These are phyloP conservation scores for Neostethus bicornis DNA, from an alignment of 2,797 vertebrate species.

Conservation along the genomic window DNA sequence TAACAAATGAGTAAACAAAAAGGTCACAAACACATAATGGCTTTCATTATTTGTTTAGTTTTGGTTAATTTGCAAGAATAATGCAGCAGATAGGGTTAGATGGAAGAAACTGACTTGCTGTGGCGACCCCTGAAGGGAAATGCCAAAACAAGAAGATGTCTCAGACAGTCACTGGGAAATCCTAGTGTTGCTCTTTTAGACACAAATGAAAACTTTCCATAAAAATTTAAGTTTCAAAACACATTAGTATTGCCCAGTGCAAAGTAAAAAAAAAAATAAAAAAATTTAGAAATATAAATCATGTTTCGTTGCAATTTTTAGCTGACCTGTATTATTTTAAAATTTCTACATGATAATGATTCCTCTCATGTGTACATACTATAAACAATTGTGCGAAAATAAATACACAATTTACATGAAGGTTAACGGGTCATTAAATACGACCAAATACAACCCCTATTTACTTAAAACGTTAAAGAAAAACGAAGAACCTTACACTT, in stretches of 20 bases:
- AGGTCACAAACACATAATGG: slow-evolving; percentile 19
- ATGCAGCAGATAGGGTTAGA: no score
- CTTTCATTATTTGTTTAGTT: slow-evolving; percentile 1
- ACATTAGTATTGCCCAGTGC: slow-evolving; percentile 15
- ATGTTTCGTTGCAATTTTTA: slow-evolving; percentile 9
- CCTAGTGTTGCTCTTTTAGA: slow-evolving; percentile 16
- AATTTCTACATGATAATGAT: slow-evolving; percentile 43
- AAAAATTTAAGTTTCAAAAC: slow-evolving; percentile 18
- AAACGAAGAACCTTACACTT: slow-evolving; percentile 43
- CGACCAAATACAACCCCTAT: slow-evolving; percentile 58
- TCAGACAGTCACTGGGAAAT: slow-evolving; percentile 15
- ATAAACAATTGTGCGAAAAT: slow-evolving; percentile 54
- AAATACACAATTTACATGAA: slow-evolving; percentile 65
- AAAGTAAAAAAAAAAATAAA: slow-evolving; percentile 3
- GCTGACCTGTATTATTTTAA: slow-evolving; percentile 17
- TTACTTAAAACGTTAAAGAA: slow-evolving; percentile 44
- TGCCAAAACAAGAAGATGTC: no score
- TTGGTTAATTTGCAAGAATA: slow-evolving; percentile 14
- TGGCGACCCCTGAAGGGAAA: no score
- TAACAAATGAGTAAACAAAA: slow-evolving; percentile 20
- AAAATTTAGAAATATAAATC: no score
- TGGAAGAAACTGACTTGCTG: no score
- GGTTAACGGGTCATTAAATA: slow-evolving; percentile 48
- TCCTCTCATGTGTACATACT: slow-evolving; percentile 9
- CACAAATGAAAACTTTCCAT: slow-evolving; percentile 18